Conservation (phyloP, 1,140 invertebrate genomes). For the Lasaia peninsularis region DNA sequence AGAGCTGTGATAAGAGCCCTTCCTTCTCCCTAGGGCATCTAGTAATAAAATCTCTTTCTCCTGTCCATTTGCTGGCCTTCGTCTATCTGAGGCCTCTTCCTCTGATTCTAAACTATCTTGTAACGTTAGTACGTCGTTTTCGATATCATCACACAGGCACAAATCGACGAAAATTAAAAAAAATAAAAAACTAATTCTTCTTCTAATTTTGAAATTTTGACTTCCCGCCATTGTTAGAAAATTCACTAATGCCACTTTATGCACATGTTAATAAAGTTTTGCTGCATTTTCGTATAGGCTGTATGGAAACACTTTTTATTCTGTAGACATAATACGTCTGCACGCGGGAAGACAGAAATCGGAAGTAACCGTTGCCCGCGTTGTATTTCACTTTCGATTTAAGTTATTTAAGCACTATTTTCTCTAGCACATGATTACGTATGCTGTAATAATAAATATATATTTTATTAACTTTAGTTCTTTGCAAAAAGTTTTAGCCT, state of each 20-base stretch:
- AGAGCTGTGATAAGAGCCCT: conserved; percentile 69
- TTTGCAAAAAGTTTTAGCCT: neutral
- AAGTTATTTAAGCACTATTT: conserved; percentile 33
- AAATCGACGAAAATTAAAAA: conserved; percentile 35
- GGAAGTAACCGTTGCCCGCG: conserved; percentile 52
- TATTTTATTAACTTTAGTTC: conserved; percentile 19
- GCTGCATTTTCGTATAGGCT: conserved; percentile 23
- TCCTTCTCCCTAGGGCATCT: conserved; percentile 83
- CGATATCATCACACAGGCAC: conserved; percentile 40
- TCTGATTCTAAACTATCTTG: conserved; percentile 57
- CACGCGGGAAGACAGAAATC: conserved; percentile 49
- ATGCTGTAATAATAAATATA: conserved; percentile 32
- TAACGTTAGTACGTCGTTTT: conserved; percentile 66
- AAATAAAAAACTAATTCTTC: conserved; percentile 52
- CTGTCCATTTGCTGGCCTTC: conserved; percentile 80
- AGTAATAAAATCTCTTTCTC: conserved; percentile 85
- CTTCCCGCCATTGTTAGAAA: conserved; percentile 34
- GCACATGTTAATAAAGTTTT: conserved; percentile 36
- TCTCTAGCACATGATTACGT: conserved; percentile 36
- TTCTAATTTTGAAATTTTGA: conserved; percentile 66
- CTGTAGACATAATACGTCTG: conserved; percentile 39
- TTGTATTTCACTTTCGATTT: conserved; percentile 57
- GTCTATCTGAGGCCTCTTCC: conserved; percentile 52
- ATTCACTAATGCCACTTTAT: conserved; percentile 43
- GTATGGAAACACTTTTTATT: conserved; percentile 29